Evolutionary conservation across 2,888 invertebrate species (phyloP).

Genomic region (Bembecia ichneumoniformis): DNA sequence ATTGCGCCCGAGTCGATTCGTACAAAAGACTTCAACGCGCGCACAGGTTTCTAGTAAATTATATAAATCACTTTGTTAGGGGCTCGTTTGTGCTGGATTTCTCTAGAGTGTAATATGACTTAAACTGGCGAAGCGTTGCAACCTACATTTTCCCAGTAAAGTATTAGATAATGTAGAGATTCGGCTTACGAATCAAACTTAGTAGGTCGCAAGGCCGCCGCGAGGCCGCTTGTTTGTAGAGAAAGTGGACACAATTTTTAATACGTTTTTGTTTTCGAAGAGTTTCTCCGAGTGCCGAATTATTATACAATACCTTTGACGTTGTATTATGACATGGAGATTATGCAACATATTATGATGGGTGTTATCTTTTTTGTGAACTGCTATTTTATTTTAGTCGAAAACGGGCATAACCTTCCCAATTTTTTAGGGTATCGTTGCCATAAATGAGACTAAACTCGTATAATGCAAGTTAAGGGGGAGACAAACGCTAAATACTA

Average conservation of each 20-base stretch:
- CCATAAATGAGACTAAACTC: no score
- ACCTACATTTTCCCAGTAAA: neutral
- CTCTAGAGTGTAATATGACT: neutral
- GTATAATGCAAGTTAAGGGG: no score
- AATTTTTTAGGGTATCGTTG: no score
- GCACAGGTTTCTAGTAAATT: neutral
- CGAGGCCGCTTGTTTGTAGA: neutral
- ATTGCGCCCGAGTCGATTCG: neutral
- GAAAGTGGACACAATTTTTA: neutral
- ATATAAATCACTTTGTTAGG: neutral
- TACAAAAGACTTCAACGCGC: conserved; percentile 34
- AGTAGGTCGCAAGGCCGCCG: neutral
- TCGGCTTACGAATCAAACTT: neutral
- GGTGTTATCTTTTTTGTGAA: no score
- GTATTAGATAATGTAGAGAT: neutral
- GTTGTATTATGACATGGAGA: no score
- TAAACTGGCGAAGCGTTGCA: neutral
- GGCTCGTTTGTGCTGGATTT: neutral
- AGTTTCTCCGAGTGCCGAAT: no score
- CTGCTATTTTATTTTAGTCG: no score
- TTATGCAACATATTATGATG: no score
- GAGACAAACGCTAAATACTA: no score
- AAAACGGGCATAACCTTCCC: no score
- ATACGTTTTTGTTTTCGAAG: no score
- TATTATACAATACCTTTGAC: no score